A percentile compares a stretch with the other conserved stretches of the same genome.
Conservation (phyloP, 2,888 invertebrate genomes). For the Andrena hattorfiana region DNA sequence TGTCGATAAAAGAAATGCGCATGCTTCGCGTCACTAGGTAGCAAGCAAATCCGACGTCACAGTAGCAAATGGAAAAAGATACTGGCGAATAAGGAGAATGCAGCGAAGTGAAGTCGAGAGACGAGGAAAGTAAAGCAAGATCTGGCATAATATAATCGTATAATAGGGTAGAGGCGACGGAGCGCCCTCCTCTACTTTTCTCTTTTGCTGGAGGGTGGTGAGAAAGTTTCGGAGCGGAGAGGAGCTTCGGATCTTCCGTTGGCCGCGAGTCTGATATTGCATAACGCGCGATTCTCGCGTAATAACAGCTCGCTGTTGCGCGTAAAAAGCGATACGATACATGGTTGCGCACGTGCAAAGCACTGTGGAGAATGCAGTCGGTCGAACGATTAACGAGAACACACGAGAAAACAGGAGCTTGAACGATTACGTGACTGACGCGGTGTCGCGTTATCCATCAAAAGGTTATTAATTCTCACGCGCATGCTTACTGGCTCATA, state of each 20-base stretch:
- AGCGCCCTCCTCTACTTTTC: not conserved
- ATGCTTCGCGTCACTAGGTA: not conserved
- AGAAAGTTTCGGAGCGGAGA: not conserved
- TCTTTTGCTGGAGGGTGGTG: not conserved
- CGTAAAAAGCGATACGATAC: not conserved
- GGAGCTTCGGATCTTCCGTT: not conserved
- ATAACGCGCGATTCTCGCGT: conserved; percentile 18
- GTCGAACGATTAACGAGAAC: conserved; percentile 47
- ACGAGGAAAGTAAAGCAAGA: not conserved
- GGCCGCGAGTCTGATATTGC: conserved; percentile 6
- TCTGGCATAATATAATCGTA: not conserved
- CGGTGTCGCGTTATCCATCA: conserved; percentile 41
- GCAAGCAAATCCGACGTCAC: not conserved
- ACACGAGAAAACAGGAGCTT: conserved; percentile 14
- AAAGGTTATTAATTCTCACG: conserved; percentile 47
- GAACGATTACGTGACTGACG: conserved; percentile 44
- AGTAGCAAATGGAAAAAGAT: not conserved
- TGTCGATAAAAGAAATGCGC: conserved; percentile 9
- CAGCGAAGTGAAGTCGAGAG: not conserved
- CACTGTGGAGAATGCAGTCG: conserved; percentile 17
- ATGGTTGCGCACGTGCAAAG: not conserved
- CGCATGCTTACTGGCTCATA: conserved; percentile 18
- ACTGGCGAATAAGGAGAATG: not conserved
- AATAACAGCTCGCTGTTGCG: conserved; percentile 15
- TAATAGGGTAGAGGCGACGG: not conserved